Evolutionary conservation across 2,888 invertebrate species (phyloP), one percentile per base, ranked within the genome.

Genomic region (Phymatocera aterrima): DNA sequence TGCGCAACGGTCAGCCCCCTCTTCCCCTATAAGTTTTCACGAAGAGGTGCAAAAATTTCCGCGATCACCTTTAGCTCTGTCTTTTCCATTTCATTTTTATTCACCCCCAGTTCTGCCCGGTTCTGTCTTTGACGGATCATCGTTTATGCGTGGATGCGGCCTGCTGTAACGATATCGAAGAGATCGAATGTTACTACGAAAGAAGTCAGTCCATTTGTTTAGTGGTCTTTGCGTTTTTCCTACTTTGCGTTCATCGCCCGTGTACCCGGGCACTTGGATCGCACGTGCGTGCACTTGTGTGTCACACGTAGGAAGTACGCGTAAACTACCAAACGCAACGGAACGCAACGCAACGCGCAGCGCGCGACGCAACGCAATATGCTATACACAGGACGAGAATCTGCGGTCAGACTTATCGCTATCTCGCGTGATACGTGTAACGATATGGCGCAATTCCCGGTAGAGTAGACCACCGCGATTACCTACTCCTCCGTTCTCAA

Each of bases 391-490:
- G 8, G n/a, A 64, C 34, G 34, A 51, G 8, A 51, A 64, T 8
- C 34, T n/a, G 64, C 34, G 64, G 64, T 64, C 64, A 10, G 37
- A 28, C 15, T 68, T 68, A 68, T 68, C 68, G 68, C 68, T 68
- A 68, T 68, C 68, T 68, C 28, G 68, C 12, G 68, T 43, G 68
- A 68, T 68, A 68, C n/a, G 68, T n/a, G n/a, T n/a, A n/a, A 28
- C 21, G 68, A 68, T 64, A 64, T 18, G 61, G 2, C 28, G 68
- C 68, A 40, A 68, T 68, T 68, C 68, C 68, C 15, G 68, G 68
- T 68, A 68, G 68, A 68, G 43, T 28, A 2, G 8, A 12, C 24
- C 6, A 21, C 15, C 4, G 24, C 28, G 43, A 68, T 28, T 46
- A 28, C 54, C 10, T n/a, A 61, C 34, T 18, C 15, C 57, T 18